Conservation (phyloP, 2,113 vertebrate genomes). For the Marmota flaviventris region DNA sequence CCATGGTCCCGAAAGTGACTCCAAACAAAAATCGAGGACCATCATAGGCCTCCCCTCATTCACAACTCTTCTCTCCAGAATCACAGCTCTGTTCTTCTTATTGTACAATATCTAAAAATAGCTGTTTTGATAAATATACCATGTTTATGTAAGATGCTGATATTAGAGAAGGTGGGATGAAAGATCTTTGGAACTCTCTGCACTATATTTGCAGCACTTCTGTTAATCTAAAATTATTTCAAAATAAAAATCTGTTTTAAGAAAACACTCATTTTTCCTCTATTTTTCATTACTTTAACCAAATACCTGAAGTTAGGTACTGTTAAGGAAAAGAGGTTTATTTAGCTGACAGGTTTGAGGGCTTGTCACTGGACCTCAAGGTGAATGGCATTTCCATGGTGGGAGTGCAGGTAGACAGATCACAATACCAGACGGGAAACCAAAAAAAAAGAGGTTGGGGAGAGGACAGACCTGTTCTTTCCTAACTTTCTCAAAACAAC, state of each 20-base stretch:
- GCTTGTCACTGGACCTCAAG: neutral
- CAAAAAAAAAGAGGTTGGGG: neutral
- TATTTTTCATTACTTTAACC: neutral
- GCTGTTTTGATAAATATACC: neutral
- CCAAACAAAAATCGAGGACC: neutral
- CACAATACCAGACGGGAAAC: neutral
- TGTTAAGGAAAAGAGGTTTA: neutral
- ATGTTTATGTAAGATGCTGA: neutral
- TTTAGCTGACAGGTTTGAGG: neutral
- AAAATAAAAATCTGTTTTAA: slow-evolving; percentile 1
- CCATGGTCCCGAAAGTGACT: slow-evolving; percentile 4
- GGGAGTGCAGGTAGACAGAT: neutral
- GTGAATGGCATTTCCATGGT: neutral
- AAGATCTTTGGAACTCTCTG: neutral
- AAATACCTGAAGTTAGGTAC: neutral
- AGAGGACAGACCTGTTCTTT: neutral
- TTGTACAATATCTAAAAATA: slow-evolving; percentile 17
- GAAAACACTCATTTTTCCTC: neutral
- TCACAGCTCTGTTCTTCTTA: neutral
- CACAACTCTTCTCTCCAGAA: neutral
- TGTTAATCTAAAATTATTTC: slow-evolving; percentile 24
- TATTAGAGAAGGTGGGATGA: neutral
- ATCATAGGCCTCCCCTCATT: neutral
- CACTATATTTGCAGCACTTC: neutral
- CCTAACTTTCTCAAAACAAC: neutral